Percentiles rank a stretch among this genome's conserved stretches.
Evolutionary conservation across 2,888 invertebrate genomes (phyloP).

Genomic region (Scrobipalpa costella): DNA sequence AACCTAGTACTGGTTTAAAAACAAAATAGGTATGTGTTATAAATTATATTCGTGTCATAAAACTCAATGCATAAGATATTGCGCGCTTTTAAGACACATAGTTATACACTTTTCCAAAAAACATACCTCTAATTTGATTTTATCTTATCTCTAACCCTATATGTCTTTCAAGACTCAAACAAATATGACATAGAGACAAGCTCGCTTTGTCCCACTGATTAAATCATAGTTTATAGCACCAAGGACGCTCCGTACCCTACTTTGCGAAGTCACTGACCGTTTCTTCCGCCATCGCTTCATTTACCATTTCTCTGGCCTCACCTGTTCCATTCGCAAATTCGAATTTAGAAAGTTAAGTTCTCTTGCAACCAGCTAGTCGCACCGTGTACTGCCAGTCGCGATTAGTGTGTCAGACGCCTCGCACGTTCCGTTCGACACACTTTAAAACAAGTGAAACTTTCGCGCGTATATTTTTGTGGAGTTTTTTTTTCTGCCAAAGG

Average conservation of each 20-base stretch:
- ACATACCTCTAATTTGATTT: too few relatives aligned
- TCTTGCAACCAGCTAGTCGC: conserved; percentile 52
- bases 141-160: too few relatives aligned
- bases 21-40: too few relatives aligned
- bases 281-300: conserved; percentile 15
- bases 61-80: too few relatives aligned
- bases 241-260: conserved; percentile 13
- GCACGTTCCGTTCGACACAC: conserved; percentile 46
- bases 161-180: too few relatives aligned
- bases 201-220: background rate
- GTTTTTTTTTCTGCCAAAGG: conserved; percentile 38
- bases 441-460: conserved; percentile 28
- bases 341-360: conserved; percentile 76
- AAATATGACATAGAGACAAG: background rate
- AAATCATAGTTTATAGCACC: conserved; percentile 4
- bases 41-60: too few relatives aligned
- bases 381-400: conserved; percentile 55
- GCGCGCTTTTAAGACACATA: too few relatives aligned
- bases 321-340: conserved; percentile 63
- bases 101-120: too few relatives aligned
- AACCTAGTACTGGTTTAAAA: too few relatives aligned
- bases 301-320: conserved; percentile 33
- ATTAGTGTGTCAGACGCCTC: conserved; percentile 57
- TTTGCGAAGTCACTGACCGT: conserved; percentile 22
- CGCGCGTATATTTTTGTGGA: conserved; percentile 40